Percentiles rank a stretch among this genome's conserved stretches.
phyloP scores from a whole-genome alignment of 2,113 vertebrate genomes.

The Siniperca knerii region DNA sequence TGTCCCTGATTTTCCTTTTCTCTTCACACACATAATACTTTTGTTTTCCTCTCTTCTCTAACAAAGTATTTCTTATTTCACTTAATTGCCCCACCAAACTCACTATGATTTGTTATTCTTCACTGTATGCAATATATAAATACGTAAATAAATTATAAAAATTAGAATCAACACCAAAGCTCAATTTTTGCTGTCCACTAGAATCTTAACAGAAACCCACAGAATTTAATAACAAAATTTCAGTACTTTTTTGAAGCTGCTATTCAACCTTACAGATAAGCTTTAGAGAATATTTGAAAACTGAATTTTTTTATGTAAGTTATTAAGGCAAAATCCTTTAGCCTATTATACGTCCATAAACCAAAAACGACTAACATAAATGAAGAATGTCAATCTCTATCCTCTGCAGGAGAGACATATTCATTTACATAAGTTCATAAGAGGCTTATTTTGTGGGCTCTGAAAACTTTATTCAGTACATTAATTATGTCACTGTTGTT shows the following conservation, averaged over 20 bases:
- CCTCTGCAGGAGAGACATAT: constrained; percentile 63
- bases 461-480: constrained; percentile 71
- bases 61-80: constrained; percentile 18
- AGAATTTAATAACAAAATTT: constrained; percentile 30
- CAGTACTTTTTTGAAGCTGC: constrained; percentile 44
- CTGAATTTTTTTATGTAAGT: constrained; percentile 54
- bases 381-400: constrained; percentile 72
- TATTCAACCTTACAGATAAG: constrained; percentile 65
- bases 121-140: constrained; percentile 8
- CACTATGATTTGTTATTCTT: background rate
- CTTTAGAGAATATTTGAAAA: constrained; percentile 65
- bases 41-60: constrained; percentile 28
- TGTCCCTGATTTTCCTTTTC: constrained; percentile 64
- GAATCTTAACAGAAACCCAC: constrained; percentile 31
- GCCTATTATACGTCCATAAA: constrained; percentile 62
- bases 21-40: constrained; percentile 32
- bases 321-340: constrained; percentile 68
- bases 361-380: constrained; percentile 67
- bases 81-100: background rate
- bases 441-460: constrained; percentile 78
- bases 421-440: constrained; percentile 84
- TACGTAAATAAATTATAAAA: constrained; percentile 11
- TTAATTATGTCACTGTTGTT: constrained; percentile 77
- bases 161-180: constrained; percentile 13
- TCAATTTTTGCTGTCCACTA: constrained; percentile 1